Evolutionary conservation across 2,888 invertebrate genomes (phyloP).

Genomic region (Tetragonula carbonaria): DNA sequence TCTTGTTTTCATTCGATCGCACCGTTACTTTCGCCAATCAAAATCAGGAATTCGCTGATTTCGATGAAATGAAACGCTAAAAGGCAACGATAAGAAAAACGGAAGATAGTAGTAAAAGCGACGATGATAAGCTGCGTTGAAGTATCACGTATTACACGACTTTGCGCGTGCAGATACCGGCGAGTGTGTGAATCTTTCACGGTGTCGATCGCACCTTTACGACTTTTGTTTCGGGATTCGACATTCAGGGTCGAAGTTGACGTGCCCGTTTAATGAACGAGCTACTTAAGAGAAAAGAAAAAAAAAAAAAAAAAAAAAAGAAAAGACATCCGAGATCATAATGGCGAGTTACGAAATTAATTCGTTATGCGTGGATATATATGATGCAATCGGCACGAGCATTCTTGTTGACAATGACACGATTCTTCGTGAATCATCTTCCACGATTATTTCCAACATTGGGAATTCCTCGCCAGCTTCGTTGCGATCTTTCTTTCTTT

Average conservation of each 20-base stretch:
- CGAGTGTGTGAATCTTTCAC: constrained; percentile 14
- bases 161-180: too few relatives aligned
- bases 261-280: not conserved
- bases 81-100: not conserved
- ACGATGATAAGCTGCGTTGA: not conserved
- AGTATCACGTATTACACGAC: not conserved
- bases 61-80: too few relatives aligned
- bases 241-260: constrained; percentile 16
- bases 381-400: constrained; percentile 1
- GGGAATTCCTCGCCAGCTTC: not conserved
- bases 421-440: constrained; percentile 31
- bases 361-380: not conserved
- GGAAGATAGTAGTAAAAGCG: not conserved
- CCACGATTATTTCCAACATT: constrained; percentile 28
- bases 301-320: not conserved
- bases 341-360: constrained; percentile 32
- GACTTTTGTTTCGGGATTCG: constrained; percentile 38
- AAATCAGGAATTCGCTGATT: too few relatives aligned
- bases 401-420: constrained; percentile 41
- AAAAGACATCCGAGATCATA: constrained; percentile 21
- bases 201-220: constrained; percentile 33
- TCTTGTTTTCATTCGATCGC: not conserved
- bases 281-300: not conserved
- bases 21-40: too few relatives aligned
- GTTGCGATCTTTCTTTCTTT: not conserved